phyloP scores from a whole-genome alignment of 2,797 vertebrate genomes.

The Protonibea diacanthus region DNA sequence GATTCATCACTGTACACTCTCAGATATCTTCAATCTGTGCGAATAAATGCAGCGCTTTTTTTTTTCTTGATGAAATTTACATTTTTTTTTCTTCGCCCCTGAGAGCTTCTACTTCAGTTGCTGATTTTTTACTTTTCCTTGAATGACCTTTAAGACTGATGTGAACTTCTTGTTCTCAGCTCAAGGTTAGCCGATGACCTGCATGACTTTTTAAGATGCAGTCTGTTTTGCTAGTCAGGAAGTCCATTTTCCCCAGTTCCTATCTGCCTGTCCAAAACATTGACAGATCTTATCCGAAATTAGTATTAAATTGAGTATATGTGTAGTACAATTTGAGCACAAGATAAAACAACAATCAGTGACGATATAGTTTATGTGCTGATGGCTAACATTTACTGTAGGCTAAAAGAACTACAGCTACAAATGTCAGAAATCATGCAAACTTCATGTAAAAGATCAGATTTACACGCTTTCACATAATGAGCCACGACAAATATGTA shows the following conservation, averaged over 20 bases:
- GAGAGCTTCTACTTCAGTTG: slow-evolving; percentile 14
- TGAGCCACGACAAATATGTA: background rate
- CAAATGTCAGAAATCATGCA: background rate
- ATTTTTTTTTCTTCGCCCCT: background rate
- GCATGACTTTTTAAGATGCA: background rate
- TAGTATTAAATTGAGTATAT: background rate
- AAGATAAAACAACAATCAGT: background rate
- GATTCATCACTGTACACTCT: slow-evolving; percentile 8
- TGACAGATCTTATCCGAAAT: background rate
- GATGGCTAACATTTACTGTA: background rate
- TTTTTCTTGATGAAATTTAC: slow-evolving; percentile 7
- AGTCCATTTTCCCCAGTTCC: background rate
- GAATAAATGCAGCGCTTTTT: slow-evolving; percentile 18
- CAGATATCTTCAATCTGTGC: slow-evolving; percentile 28
- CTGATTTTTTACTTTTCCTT: slow-evolving; percentile 26
- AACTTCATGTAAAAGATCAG: background rate
- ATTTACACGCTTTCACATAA: background rate
- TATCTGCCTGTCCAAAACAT: background rate
- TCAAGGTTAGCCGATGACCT: background rate
- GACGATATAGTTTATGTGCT: too few species aligned
- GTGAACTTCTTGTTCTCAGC: slow-evolving; percentile 9
- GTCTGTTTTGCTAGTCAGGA: background rate
- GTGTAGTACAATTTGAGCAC: background rate
- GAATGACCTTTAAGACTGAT: slow-evolving; percentile 11
- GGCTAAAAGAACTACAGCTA: background rate